Percentiles rank a stretch among this genome's conserved stretches.
These are phyloP conservation scores for Notodonta dromedarius DNA, from an alignment of 2,888 invertebrate species.

Conservation along the genomic window DNA sequence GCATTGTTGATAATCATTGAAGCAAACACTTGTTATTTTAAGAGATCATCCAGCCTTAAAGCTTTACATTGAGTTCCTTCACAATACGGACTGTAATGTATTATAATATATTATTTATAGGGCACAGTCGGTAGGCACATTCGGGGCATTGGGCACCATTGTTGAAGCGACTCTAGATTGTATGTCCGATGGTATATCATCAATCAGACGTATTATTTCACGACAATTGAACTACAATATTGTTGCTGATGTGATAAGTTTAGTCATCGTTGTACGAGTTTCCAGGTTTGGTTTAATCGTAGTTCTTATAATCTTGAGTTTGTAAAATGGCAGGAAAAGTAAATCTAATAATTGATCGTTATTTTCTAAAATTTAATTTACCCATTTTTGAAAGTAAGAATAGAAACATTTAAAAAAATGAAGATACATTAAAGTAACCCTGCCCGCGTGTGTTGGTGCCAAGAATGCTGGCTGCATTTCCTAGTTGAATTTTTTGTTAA, in stretches of 20 bases:
- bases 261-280: slow-evolving; percentile 29
- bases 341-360: too few species aligned
- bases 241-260: slow-evolving; percentile 47
- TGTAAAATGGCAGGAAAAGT: too few species aligned
- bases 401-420: too few species aligned
- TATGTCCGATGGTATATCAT: slow-evolving; percentile 62
- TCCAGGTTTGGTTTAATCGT: slow-evolving; percentile 16
- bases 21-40: slow-evolving; percentile 85
- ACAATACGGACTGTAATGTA: slow-evolving; percentile 81
- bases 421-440: too few species aligned
- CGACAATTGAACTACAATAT: slow-evolving; percentile 64
- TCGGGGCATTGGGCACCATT: slow-evolving; percentile 63
- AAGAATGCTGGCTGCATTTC: too few species aligned
- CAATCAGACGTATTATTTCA: slow-evolving; percentile 68
- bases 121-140: slow-evolving; percentile 79
- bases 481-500: too few species aligned
- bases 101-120: slow-evolving; percentile 84
- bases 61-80: slow-evolving; percentile 70
- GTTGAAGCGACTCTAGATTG: slow-evolving; percentile 62
- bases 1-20: slow-evolving; percentile 84
- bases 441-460: too few species aligned
- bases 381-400: too few species aligned
- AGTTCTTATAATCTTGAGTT: too few species aligned
- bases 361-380: too few species aligned
- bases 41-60: slow-evolving; percentile 84